Base-by-base conservation (phyloP, 2,113 vertebrate species). In the Myxocyprinus asiaticus region DNA sequence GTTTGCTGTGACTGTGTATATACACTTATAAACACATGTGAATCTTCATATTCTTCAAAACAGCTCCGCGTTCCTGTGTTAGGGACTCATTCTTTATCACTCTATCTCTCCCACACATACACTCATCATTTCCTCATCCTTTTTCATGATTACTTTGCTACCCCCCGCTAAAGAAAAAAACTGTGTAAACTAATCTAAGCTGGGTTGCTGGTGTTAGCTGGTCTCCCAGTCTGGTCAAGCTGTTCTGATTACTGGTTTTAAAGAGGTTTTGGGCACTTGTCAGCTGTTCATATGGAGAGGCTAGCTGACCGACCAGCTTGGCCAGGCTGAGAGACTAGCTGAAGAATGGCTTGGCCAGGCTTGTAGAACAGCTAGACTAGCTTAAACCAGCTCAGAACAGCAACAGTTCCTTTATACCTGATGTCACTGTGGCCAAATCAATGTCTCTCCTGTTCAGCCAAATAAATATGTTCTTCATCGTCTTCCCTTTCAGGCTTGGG, bases 1-100 rank as follows among this genome's bases (percentile, higher is more conserved):
- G 51, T 74, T 73, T 59, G 50, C 67, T 72, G 47, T 63, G 83
- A 86, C 86, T 63, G 56, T 44, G 45, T 72, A 77, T 51, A 56
- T 58, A 71, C 62, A 76, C 51, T 14, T 17, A 76, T 78, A 78
- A 61, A 69, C 7, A 15, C 62, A 61, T 48, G 22, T 33, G 22
- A 33, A 33, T 33, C 22, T 33, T 33, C 22, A 33, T 33, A 33
- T n/a, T n/a, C n/a, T n/a, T n/a, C n/a, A n/a, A n/a, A n/a, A n/a
- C n/a, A n/a, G n/a, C n/a, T n/a, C n/a, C n/a, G n/a, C n/a, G n/a
- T n/a, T n/a, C n/a, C n/a, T n/a, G n/a, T n/a, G 22, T 33, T 45
- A n/a, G 2, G 14, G 6, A 17, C 61, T 53, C 66, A 22, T 17
- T 64, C 67, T 22, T 45, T 55, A 48, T 61, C 64, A 48, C 42